Conservation (phyloP, 2,113 vertebrate species). For the Sturnira hondurensis region DNA sequence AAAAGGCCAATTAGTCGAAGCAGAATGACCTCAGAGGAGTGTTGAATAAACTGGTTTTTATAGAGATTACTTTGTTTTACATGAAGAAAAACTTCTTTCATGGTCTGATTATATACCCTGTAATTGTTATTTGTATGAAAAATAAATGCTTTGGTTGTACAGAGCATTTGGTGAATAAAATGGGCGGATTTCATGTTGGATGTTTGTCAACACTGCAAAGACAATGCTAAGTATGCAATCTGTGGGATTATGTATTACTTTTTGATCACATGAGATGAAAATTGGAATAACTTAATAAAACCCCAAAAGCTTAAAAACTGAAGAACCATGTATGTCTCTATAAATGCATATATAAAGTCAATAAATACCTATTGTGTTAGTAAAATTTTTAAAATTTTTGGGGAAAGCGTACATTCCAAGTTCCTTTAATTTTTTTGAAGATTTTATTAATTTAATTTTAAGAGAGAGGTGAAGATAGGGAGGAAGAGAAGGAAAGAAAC, state of each 20-base stretch:
- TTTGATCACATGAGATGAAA: background rate
- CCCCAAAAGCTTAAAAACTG: background rate
- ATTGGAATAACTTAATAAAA: background rate
- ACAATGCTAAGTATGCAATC: background rate
- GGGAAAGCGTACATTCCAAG: background rate
- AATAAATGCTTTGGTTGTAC: background rate
- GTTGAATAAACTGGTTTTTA: background rate
- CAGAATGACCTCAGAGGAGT: background rate
- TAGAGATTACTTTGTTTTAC: background rate
- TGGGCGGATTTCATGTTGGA: background rate
- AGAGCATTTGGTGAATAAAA: background rate
- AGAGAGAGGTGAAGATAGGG: too few species aligned
- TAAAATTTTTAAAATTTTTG: slow-evolving; percentile 5
- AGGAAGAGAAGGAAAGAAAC: too few species aligned
- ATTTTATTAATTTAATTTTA: too few species aligned
- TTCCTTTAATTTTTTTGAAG: background rate
- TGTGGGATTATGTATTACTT: background rate
- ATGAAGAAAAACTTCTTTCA: background rate
- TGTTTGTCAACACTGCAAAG: background rate
- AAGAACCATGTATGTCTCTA: background rate
- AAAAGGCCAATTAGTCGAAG: background rate
- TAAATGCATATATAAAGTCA: background rate
- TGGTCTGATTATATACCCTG: background rate
- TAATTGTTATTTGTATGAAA: background rate
- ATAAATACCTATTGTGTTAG: background rate